Base-by-base conservation (phyloP, 2,888 invertebrate genomes). In the Zaprionus lineosus region DNA sequence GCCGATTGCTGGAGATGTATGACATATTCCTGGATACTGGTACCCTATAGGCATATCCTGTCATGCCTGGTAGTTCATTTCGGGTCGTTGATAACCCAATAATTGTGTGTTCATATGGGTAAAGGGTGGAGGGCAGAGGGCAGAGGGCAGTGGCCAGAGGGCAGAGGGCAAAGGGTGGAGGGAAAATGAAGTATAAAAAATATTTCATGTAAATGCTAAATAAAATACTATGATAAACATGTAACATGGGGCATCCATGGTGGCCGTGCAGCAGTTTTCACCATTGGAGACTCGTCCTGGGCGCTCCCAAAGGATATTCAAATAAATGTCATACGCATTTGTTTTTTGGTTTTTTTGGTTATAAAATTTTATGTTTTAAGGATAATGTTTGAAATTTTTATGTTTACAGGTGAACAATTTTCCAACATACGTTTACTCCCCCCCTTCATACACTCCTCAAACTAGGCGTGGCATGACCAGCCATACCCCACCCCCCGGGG, bases 291-390 rank as follows among this genome's bases (percentile, higher is more conserved):
- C 52, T 16, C 39, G 36, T 40, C 28, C 29, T 46, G 39, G 51
- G 51, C 58, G 50, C 58, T 85, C 81, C 81, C 86, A 84, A 61
- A 83, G 84, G 81, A 82, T 82, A 85, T 83, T 79, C 81, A 85
- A 82, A 82, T 82, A 79, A 82, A 82, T 82, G 81, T 82, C 81
- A 76, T 85, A 85, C 81, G 81, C 81, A 85, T 82, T 83, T 81
- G 76, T 79, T 85, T 74, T 75, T 84, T 57, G 65, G 55, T 78
- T 71, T 56, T 55, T 75, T 64, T 47, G 82, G 81, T 65, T 85
- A 76, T 82, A 83, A 83, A 83, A 82, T 82, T 82, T 85, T 85
- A 82, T 82, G 81, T 85, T 82, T 79, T 79, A 82, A 83, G 86
- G 81, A 85, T 79, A 85, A 84, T 82, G 86, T 79, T 82, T 83